A percentile compares a stretch with the other conserved stretches of the same genome.
Conservation (phyloP, 2,113 vertebrate genomes). For the Macroglossus sobrinus region DNA sequence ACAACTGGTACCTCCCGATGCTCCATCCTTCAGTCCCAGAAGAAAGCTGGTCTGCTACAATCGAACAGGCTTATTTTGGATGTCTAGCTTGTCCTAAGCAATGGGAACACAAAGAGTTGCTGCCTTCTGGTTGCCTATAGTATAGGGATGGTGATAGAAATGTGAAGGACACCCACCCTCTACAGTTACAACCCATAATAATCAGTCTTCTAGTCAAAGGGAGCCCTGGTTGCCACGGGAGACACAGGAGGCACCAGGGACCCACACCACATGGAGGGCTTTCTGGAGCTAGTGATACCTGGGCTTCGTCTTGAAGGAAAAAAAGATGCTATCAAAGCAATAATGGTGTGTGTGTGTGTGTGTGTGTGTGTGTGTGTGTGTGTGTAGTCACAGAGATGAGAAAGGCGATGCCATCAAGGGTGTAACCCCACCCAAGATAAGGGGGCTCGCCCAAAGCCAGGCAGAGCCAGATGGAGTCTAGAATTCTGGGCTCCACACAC, state of each 20-base stretch:
- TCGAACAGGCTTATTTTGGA: neutral
- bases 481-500: neutral
- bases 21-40: neutral
- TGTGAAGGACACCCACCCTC: neutral
- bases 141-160: neutral
- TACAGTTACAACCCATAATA: neutral
- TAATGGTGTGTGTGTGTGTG: neutral
- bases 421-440: neutral
- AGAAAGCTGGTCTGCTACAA: neutral
- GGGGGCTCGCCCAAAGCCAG: neutral
- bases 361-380: accelerated
- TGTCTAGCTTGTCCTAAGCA: neutral
- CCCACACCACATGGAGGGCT: neutral
- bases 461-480: neutral
- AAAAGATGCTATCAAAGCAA: neutral
- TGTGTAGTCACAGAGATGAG: neutral
- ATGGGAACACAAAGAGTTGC: neutral
- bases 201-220: neutral
- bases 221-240: neutral
- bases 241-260: neutral
- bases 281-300: neutral
- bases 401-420: accelerated
- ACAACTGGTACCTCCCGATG: neutral
- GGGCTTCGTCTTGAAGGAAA: neutral
- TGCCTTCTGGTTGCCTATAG: neutral